Evolutionary conservation across 2,888 invertebrate species (phyloP).

Genomic region (Noctuana brunneofusca): DNA sequence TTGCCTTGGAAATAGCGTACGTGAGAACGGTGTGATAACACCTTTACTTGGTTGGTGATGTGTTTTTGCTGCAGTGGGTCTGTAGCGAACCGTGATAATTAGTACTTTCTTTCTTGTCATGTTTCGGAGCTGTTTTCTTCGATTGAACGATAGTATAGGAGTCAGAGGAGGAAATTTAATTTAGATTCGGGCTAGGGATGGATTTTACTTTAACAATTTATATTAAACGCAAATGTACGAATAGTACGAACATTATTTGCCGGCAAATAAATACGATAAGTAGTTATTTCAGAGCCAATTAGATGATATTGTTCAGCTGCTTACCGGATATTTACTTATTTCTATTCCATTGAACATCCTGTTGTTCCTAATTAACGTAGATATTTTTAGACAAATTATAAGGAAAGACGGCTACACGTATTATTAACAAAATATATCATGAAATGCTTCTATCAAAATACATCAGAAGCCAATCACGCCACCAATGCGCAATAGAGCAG

Average conservation of each 20-base stretch:
- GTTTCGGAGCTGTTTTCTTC: background rate
- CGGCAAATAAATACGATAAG: background rate
- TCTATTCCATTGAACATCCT: background rate
- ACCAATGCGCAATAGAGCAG: too few relatives aligned
- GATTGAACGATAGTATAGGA: background rate
- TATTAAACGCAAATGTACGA: background rate
- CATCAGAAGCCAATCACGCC: too few relatives aligned
- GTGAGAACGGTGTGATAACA: conserved; percentile 21
- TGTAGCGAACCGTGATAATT: conserved; percentile 1
- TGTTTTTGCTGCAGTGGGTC: background rate
- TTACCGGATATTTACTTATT: background rate
- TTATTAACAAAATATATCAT: too few relatives aligned
- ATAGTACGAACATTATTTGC: background rate
- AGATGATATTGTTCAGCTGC: background rate
- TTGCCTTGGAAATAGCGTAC: conserved; percentile 1
- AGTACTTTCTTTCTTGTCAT: background rate
- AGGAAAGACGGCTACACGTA: too few relatives aligned
- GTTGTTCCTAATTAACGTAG: background rate
- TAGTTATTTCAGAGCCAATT: background rate
- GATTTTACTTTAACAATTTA: background rate
- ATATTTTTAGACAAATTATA: too few relatives aligned
- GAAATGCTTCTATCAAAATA: too few relatives aligned
- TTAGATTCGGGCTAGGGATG: background rate
- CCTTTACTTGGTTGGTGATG: conserved; percentile 12
- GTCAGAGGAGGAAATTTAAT: too few relatives aligned